Evolutionary conservation across 2,113 vertebrate species (phyloP).

Genomic region (Mirounga angustirostris): DNA sequence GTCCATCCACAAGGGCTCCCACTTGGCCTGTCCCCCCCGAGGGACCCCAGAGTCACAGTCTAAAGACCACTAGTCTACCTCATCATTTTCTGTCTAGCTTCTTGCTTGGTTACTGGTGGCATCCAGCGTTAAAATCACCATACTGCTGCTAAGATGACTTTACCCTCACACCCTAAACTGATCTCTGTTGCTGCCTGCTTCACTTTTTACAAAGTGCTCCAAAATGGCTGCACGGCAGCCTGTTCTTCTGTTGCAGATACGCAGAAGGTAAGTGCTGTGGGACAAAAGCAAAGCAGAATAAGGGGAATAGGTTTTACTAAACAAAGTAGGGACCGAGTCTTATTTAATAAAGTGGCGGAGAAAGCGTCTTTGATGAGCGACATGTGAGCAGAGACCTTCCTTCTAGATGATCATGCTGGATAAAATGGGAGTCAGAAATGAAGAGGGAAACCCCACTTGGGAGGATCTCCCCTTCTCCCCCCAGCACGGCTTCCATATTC

Average conservation of each 20-base stretch:
- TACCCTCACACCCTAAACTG: background rate
- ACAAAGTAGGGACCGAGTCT: background rate
- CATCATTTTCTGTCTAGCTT: background rate
- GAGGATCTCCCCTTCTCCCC: too few relatives aligned
- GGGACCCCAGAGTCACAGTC: too few relatives aligned
- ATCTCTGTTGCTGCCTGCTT: background rate
- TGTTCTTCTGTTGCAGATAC: background rate
- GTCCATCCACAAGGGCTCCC: background rate
- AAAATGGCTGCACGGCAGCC: background rate
- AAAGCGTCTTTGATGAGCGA: background rate
- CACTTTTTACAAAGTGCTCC: background rate
- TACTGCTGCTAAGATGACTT: background rate
- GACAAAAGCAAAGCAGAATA: background rate
- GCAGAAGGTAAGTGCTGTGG: background rate
- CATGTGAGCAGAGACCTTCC: background rate
- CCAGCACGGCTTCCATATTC: background rate
- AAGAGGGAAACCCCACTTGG: background rate
- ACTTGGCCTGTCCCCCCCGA: background rate
- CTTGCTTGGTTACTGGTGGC: background rate
- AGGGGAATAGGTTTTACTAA: background rate
- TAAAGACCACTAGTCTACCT: background rate
- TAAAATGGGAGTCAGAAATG: background rate
- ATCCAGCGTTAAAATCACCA: background rate
- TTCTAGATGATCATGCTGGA: background rate
- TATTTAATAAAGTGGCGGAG: background rate